Percentiles rank a stretch among this genome's conserved stretches.
Evolutionary conservation across 2,888 invertebrate species (phyloP).

Genomic region (Girardia tigrina): DNA sequence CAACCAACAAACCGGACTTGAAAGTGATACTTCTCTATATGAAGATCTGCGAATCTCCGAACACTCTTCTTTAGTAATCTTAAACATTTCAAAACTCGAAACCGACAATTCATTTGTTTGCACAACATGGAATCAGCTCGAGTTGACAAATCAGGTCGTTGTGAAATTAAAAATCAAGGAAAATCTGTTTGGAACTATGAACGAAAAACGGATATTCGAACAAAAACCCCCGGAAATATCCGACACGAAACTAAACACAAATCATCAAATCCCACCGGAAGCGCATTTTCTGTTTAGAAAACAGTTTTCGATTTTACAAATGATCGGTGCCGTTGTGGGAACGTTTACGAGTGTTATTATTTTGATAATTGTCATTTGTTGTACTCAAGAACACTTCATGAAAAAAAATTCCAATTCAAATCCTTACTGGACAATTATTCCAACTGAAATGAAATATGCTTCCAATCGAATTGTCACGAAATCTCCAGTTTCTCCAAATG

Average conservation of each 20-base stretch:
- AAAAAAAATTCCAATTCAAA: conserved; percentile 12
- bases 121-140: conserved; percentile 26
- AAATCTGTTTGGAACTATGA: not conserved
- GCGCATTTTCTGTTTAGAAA: conserved; percentile 14
- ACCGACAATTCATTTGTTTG: conserved; percentile 21
- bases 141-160: not conserved
- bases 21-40: not conserved
- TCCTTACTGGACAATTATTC: conserved; percentile 7
- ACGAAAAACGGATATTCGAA: not conserved
- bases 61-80: not conserved
- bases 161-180: not conserved
- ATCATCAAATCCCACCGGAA: not conserved
- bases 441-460: conserved; percentile 6
- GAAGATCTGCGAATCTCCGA: not conserved
- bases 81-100: not conserved
- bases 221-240: not conserved
- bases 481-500: conserved; percentile 10
- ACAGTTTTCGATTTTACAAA: conserved; percentile 30
- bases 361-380: not conserved
- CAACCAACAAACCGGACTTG: not conserved
- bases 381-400: conserved; percentile 2
- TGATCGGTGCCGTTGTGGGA: conserved; percentile 32
- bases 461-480: conserved; percentile 23
- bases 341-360: conserved; percentile 28
- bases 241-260: not conserved